Percentiles rank a stretch among this genome's conserved stretches.
phyloP scores from a whole-genome alignment of 2,113 vertebrate species.

The Pelecanus crispus region DNA sequence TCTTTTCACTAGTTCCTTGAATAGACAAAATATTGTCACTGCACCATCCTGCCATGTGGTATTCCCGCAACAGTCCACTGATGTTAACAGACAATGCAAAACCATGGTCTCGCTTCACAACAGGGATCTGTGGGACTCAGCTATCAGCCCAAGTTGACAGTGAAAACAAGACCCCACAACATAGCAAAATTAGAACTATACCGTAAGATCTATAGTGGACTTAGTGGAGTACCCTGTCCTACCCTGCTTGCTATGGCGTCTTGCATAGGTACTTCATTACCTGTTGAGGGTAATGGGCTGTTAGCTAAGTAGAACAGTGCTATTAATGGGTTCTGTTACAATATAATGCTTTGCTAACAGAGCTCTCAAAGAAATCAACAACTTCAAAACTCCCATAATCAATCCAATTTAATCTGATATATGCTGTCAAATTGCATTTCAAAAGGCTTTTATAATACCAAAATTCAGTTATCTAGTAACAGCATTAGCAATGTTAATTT shows the following conservation, averaged over 20 bases:
- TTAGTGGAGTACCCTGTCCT: background rate
- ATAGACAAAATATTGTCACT: fast-evolving
- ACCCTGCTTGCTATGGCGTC: background rate
- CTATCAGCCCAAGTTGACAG: background rate
- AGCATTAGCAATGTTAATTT: conserved; percentile 62
- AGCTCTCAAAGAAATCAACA: conserved; percentile 62
- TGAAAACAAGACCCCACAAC: background rate
- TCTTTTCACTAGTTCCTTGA: background rate
- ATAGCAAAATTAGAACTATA: background rate
- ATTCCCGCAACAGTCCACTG: background rate
- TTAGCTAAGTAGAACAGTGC: conserved; percentile 10
- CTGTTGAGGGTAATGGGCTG: background rate
- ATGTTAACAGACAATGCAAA: background rate
- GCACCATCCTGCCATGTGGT: background rate
- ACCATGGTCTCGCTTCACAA: background rate
- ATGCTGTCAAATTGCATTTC: conserved; percentile 61
- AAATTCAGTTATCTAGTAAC: conserved; percentile 56
- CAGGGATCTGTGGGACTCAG: background rate
- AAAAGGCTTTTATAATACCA: conserved; percentile 46
- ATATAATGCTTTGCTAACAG: conserved; percentile 53
- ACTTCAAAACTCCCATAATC: conserved; percentile 54
- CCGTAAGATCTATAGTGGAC: background rate
- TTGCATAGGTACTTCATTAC: background rate
- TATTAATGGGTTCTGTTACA: conserved; percentile 35
- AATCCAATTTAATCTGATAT: conserved; percentile 57